Evolutionary conservation across 2,113 vertebrate species (phyloP).

Genomic region (Xiphophorus maculatus): DNA sequence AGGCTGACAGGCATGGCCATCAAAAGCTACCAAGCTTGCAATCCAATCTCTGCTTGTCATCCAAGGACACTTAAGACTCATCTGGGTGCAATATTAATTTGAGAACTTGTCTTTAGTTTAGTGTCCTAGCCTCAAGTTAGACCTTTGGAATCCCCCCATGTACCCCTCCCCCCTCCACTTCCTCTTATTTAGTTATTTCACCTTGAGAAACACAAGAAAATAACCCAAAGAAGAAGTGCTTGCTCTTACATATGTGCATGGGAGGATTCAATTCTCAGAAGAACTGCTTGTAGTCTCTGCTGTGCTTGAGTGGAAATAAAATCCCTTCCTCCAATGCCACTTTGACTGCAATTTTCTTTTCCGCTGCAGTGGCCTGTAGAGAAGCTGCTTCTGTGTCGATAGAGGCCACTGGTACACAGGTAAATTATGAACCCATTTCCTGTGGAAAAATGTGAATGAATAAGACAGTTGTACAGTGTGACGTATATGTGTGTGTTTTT

Average conservation of each 20-base stretch:
- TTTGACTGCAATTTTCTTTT: conserved; percentile 31
- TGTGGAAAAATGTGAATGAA: conserved; percentile 3
- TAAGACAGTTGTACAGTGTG: conserved; percentile 2
- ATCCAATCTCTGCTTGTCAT: conserved; percentile 77
- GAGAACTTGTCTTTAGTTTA: conserved; percentile 61
- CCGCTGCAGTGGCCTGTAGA: conserved; percentile 65
- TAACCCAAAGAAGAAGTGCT: neutral
- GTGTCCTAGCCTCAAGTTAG: conserved; percentile 47
- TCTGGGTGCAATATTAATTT: conserved; percentile 73
- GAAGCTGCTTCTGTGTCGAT: conserved; percentile 9
- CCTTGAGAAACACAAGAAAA: conserved; percentile 9
- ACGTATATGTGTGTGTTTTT: conserved; percentile 27
- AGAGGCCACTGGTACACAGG: conserved; percentile 23
- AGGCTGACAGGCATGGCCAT: conserved; percentile 74
- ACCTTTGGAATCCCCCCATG: conserved; percentile 17
- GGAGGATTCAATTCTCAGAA: conserved; percentile 27
- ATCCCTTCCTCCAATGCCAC: conserved; percentile 25
- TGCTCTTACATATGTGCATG: conserved; percentile 24
- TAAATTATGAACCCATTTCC: conserved; percentile 19
- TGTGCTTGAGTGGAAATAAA: conserved; percentile 13
- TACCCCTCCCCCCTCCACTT: neutral
- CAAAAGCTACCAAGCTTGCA: conserved; percentile 77
- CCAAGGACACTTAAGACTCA: conserved; percentile 77
- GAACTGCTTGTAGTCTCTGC: conserved; percentile 27
- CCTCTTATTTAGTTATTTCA: neutral